These are phyloP conservation scores for Tipula lateralis DNA, from an alignment of 2,888 invertebrate species.

Conservation along the genomic window DNA sequence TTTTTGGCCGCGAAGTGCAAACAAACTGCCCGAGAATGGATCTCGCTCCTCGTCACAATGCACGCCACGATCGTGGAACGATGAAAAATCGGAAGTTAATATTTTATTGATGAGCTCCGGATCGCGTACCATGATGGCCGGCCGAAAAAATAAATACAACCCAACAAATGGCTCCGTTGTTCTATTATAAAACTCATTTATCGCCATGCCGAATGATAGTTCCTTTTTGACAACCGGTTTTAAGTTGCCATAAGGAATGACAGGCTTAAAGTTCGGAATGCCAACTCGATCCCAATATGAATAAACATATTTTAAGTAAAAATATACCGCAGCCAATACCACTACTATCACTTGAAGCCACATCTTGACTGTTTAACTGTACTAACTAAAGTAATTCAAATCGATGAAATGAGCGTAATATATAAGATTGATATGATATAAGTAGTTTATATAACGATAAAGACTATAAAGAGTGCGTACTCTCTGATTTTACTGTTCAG, in stretches of 20 bases:
- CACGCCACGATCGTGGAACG: slow-evolving; percentile 62
- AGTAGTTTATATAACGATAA: too few species aligned
- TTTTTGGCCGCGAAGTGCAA: slow-evolving; percentile 54
- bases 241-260: slow-evolving; percentile 61
- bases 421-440: too few species aligned
- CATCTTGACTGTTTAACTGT: not conserved
- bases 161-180: slow-evolving; percentile 49
- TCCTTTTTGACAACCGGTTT: slow-evolving; percentile 53
- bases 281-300: slow-evolving; percentile 56
- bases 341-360: not conserved
- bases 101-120: slow-evolving; percentile 58
- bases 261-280: slow-evolving; percentile 54
- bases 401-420: too few species aligned
- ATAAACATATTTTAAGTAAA: slow-evolving; percentile 38
- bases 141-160: slow-evolving; percentile 58
- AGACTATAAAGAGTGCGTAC: too few species aligned
- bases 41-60: slow-evolving; percentile 58
- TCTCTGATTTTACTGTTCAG: too few species aligned
- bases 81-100: slow-evolving; percentile 57
- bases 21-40: slow-evolving; percentile 57
- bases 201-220: slow-evolving; percentile 57
- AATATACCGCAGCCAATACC: not conserved
- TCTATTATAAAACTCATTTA: slow-evolving; percentile 55
- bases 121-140: slow-evolving; percentile 58
- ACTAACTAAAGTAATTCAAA: too few species aligned